phyloP scores from a whole-genome alignment of 1,140 invertebrate genomes.

The Nephila pilipes region DNA sequence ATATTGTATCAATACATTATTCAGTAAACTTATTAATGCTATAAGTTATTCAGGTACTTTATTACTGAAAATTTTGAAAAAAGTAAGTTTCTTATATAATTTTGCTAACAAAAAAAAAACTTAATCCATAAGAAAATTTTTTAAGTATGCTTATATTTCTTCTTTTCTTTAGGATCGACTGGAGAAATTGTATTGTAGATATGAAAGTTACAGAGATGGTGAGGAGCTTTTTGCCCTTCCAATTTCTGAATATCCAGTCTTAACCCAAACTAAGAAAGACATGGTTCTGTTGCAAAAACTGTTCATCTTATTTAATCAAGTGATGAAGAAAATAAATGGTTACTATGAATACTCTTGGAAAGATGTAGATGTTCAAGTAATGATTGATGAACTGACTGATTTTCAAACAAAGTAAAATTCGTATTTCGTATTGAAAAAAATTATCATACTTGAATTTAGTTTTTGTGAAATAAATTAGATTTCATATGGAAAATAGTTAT shows the following conservation, averaged over 20 bases:
- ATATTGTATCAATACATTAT: too few relatives aligned
- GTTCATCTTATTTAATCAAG: conserved; percentile 97
- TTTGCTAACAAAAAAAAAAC: too few relatives aligned
- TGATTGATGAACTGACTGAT: conserved; percentile 97
- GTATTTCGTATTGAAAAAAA: neutral
- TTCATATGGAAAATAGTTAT: too few relatives aligned
- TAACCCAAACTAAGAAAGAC: conserved; percentile 96
- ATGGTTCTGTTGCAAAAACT: conserved; percentile 96
- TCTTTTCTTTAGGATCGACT: conserved; percentile 85
- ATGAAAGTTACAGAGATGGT: conserved; percentile 91
- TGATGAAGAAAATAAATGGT: conserved; percentile 96
- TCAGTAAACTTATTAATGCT: too few relatives aligned
- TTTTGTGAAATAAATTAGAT: too few relatives aligned
- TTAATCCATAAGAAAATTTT: too few relatives aligned
- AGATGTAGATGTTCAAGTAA: conserved; percentile 98
- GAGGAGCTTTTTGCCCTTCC: conserved; percentile 96
- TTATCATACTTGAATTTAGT: too few relatives aligned
- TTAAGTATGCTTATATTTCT: too few relatives aligned
- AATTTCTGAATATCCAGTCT: conserved; percentile 94
- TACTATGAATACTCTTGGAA: conserved; percentile 98
- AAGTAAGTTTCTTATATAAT: too few relatives aligned
- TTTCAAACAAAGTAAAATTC: conserved; percentile 92
- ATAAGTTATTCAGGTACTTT: too few relatives aligned
- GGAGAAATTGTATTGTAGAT: conserved; percentile 90
- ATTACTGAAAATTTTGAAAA: too few relatives aligned